phyloP scores from a whole-genome alignment of 2,888 invertebrate species.

The Parnassius orleans region DNA sequence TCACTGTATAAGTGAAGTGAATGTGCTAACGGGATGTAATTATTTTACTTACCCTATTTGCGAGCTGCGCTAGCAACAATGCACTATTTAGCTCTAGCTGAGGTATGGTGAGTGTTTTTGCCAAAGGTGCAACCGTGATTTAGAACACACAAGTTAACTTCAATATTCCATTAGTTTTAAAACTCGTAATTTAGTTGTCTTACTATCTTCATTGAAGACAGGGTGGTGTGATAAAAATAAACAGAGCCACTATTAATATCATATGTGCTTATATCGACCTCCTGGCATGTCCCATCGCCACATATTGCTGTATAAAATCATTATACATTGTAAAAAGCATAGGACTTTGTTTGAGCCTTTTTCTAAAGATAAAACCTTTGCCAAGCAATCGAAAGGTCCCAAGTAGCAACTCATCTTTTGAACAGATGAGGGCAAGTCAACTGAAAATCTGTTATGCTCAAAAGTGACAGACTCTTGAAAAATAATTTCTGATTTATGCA shows the following conservation, averaged over 20 bases:
- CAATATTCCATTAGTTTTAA: slow-evolving; percentile 15
- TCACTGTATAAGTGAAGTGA: no score
- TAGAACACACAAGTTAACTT: slow-evolving; percentile 24
- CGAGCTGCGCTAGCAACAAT: no score
- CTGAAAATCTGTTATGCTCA: slow-evolving; percentile 24
- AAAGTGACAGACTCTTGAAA: no score
- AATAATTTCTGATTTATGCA: slow-evolving; percentile 22
- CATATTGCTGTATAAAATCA: slow-evolving; percentile 15
- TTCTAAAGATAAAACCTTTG: slow-evolving; percentile 28
- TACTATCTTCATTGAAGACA: no score
- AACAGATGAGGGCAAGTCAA: slow-evolving; percentile 22
- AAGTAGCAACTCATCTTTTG: slow-evolving; percentile 22
- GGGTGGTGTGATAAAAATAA: no score
- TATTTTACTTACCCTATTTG: no score
- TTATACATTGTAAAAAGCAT: slow-evolving; percentile 10
- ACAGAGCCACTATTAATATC: no score
- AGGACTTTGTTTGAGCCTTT: slow-evolving; percentile 19
- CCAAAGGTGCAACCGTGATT: no score
- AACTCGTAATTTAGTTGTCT: no score
- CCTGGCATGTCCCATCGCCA: slow-evolving; percentile 5
- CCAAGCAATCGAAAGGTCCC: slow-evolving; percentile 27
- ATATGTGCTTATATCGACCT: slow-evolving; percentile 10
- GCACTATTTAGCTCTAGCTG: no score
- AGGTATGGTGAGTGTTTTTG: no score
- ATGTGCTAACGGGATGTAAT: no score